Base-by-base conservation (phyloP, 1,140 invertebrate species). In the Drosophila jambulina region DNA sequence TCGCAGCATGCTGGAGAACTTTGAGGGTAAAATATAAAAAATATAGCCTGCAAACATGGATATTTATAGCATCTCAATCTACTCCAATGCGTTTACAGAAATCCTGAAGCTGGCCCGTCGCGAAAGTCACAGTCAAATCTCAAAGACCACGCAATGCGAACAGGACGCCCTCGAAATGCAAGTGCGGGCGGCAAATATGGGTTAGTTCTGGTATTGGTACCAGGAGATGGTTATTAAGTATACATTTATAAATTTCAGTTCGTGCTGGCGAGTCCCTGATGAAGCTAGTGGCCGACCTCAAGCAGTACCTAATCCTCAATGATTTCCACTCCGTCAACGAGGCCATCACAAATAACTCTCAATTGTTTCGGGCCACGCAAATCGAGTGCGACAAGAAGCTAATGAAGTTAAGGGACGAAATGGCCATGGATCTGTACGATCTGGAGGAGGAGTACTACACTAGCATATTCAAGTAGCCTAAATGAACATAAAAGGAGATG, bases 401-500 rank as follows among this genome's bases (percentile, higher is more conserved):
- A 17, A 97, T 98, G 95, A 96, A 96, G 32, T 92, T 99, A 21
- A 92, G 98, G 61, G 98, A 99, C 93, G 98, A 99, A 90, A 98
- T 99, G 95, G 97, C 98, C 32, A 96, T 97, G 49, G 98, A 99
- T 94, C 94, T 99, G 1, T 99, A 98, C 94, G 98, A 99, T 93
- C 93, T 99, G 42, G 98, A 99, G 95, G 98, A 99, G 94, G 98
- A 99, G 94, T 99, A 99, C 93, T 99, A 99, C 92, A 98, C 97
- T 7, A 99, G 98, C 74, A 96, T 97, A 82, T 98, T 98, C 93
- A 99, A 99, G 94, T 97, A 93, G 58, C 27, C 48, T 29, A 19
- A 36, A 21, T 4, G 13, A n/a, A 38, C 38, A 38, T 56, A 38
- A 56, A 56, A 25, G 21, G 10, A 38, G 21, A 25, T 23, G 13